Evolutionary conservation across 2,113 vertebrate species (phyloP), one percentile per base, ranked within the genome.

Genomic region (Isichthys henryi): DNA sequence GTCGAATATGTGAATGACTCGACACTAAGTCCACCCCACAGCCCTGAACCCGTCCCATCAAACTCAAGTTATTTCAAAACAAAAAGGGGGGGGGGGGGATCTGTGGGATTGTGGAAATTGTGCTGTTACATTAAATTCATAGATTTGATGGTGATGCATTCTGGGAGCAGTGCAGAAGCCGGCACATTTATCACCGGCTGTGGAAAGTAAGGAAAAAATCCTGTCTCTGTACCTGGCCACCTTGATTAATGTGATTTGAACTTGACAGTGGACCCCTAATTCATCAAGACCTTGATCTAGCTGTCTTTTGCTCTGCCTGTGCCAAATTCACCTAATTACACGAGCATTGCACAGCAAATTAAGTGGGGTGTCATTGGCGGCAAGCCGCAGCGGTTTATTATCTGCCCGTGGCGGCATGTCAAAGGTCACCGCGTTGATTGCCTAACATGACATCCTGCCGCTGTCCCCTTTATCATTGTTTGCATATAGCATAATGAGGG

Each of bases 281-380:
- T 96, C 95, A 96, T 97, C 97, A 97, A 94, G 91, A 92, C 94
- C 92, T 53, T 93, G 93, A 94, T 95, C 92, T 92, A 90, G 93
- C 93, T 94, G 92, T 94, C 95, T 93, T 91, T 93, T 91, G 90
- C 90, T 94, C 92, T 90, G 91, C 93, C 0, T 1, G 91, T 91
- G 91, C 95, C 95, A 95, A 94, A 96, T 95, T 94, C 93, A 92
- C 93, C 95, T 96, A 96, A 97, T 97, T 96, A 97, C 92, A 86
- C 92, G 94, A 95, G 94, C 93, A 56, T 91, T 92, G 94, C 92
- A 39, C 90, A 92, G 96, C 91, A 94, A 95, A 96, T 96, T 96
- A 97, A 96, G 93, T 93, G 93, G 90, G 87, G 91, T 96, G 95
- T 96, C 94, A 94, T 96, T 96, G 93, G 93, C 94, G 92, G 94